Evolutionary conservation across 1,140 invertebrate species (phyloP), one percentile per base, ranked within the genome.

Genomic region (Solen grandis): DNA sequence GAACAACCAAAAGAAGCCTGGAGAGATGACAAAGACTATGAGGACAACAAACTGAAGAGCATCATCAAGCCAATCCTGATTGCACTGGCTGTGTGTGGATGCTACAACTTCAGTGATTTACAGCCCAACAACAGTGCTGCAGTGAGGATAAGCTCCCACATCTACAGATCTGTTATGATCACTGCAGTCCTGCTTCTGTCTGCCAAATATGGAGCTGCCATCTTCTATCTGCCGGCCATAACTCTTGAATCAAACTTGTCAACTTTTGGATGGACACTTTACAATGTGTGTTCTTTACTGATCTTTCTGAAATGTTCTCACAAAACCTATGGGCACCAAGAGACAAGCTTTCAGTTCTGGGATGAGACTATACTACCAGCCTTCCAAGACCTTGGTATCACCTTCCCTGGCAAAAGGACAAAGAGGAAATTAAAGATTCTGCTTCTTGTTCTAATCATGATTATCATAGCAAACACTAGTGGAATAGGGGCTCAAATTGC

Each of bases 21-120:
- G 69, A 13, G 31, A 16, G 52, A 55, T 0, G 19, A 16, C 22
- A 22, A 3, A 57, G 69, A 72, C 1, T 38, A 22, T 16, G 25
- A 19, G 3, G 25, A 0, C 13, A 29, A 13, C 10, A 60, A 25
- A 16, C 31, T 74, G n/a, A 74, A 74, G 31, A 10, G 31, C 2
- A 57, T 74, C 62, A 14, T 74, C 5, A 38, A n/a, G 36, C 70
- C 57, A 14, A 60, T 74, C 25, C 38, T 74, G 22, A 46, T 22
- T 36, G 22, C 3, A 25, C 5, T 74, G n/a, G 55, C 55, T 2
- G 46, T 74, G 31, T 33, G 55, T 31, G 70, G 70, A 38, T 36
- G 33, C 36, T 74, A 74, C 57, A 74, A 62, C 38, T 74, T 74
- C 29, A 74, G 31, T 29, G 70, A 74, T 29, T 46, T 74, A 2